Base-by-base conservation (phyloP, 1,140 invertebrate genomes). In the Ceratina japonica region DNA sequence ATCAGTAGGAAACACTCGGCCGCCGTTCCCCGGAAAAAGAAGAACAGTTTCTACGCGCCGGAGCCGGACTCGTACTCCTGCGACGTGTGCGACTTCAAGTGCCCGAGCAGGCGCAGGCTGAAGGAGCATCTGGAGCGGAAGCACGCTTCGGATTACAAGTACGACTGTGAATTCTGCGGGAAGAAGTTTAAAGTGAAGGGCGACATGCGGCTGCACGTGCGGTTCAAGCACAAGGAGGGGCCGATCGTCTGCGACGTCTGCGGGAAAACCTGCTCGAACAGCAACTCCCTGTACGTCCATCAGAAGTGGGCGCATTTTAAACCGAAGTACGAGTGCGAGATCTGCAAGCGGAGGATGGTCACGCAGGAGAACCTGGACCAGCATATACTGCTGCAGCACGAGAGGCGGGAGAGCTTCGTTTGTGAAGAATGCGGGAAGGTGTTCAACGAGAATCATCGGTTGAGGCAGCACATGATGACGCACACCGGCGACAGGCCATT, bases 351-450 rank as follows among this genome's bases (percentile, higher is more conserved):
- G 1, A 63, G 89, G 0, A 89, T 91, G 85, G 89, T 89, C 3
- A 88, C 84, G 0, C 87, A 91, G 54, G 87, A 90, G 56, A 90
- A 91, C 73, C 83, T 91, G 2, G 86, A 91, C 27, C 87, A 90
- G 20, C 91, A 91, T 22, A 87, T 91, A 1, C 51, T 87, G 15
- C 37, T 86, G 12, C 88, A 89, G 58, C 90, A 89, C 91, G 85
- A 87, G 54, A 74, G 92, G 71, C 94, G 86, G 3, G 85, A 88
- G 27, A 83, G 83, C 0, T 87, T 86, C 24, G 84, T 86, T 0
- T 98, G 97, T 87, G 96, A 96, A 75, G 92, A 95, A 5, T 98
- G 97, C 86, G 93, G 94, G 1, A 97, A 97, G 86, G 94, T 94
- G 0, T 97, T 94, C 89, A 78, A 87, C 0, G 88, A 90, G 44